phyloP scores from a whole-genome alignment of 1,140 invertebrate species.

The Wasmannia auropunctata region DNA sequence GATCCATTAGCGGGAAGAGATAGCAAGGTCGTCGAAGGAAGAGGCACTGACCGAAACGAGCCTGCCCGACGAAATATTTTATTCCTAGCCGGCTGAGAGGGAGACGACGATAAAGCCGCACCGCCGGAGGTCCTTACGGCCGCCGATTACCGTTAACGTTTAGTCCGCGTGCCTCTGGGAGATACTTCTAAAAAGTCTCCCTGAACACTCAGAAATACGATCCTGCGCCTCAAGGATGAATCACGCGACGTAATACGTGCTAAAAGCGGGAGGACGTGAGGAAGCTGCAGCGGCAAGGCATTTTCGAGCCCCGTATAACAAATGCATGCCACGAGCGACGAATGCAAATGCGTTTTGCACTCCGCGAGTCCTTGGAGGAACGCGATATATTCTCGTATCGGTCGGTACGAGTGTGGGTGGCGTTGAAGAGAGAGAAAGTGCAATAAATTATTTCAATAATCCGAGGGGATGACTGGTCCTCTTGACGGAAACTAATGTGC shows the following conservation, averaged over 20 bases:
- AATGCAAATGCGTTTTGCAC: slow-evolving; percentile 32
- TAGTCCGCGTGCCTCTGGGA: background rate
- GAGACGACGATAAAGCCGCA: slow-evolving; percentile 62
- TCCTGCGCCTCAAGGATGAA: slow-evolving; percentile 61
- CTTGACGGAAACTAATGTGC: slow-evolving; percentile 55
- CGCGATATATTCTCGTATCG: background rate
- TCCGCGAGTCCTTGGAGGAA: background rate
- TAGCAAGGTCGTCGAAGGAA: slow-evolving; percentile 72
- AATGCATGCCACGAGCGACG: slow-evolving; percentile 27
- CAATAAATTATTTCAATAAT: slow-evolving; percentile 70
- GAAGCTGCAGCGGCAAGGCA: slow-evolving; percentile 27
- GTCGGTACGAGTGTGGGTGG: slow-evolving; percentile 45
- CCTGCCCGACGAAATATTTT: slow-evolving; percentile 67
- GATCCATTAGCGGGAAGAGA: slow-evolving; percentile 70
- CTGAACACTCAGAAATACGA: slow-evolving; percentile 69
- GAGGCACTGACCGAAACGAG: slow-evolving; percentile 67
- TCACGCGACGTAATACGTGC: background rate
- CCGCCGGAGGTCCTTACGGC: slow-evolving; percentile 63
- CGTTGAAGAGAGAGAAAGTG: slow-evolving; percentile 53
- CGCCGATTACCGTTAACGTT: slow-evolving; percentile 70
- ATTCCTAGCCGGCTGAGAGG: slow-evolving; percentile 43
- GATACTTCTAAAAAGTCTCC: slow-evolving; percentile 57
- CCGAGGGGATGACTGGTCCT: slow-evolving; percentile 48
- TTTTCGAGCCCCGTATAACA: slow-evolving; percentile 19
- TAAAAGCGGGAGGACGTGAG: background rate